Conservation (phyloP, 2,797 vertebrate genomes). For the Coranthus polyacanthus region DNA sequence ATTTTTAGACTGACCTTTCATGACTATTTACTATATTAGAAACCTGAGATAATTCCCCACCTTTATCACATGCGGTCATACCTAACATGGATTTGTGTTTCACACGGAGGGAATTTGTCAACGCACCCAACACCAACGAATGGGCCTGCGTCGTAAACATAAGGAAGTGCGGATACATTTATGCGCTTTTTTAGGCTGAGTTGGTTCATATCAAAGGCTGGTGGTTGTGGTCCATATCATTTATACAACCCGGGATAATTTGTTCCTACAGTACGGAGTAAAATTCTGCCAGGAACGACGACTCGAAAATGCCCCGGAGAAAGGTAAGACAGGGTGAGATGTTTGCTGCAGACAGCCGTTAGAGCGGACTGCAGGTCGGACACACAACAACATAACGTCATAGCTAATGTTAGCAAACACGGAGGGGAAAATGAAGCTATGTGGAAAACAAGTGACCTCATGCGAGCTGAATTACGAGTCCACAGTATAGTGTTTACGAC, state of each 20-base stretch:
- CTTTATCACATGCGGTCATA: too few relatives aligned
- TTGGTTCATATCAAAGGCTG: slow-evolving; percentile 45
- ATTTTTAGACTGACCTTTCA: too few relatives aligned
- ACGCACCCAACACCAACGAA: slow-evolving; percentile 40
- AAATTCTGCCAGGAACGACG: not conserved
- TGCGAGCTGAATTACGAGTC: too few relatives aligned
- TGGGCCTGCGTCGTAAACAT: slow-evolving; percentile 49
- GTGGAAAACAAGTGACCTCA: accelerated
- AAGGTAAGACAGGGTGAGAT: slow-evolving; percentile 68
- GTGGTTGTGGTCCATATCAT: not conserved
- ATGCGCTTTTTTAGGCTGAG: slow-evolving; percentile 62
- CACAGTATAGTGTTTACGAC: too few relatives aligned
- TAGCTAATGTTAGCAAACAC: slow-evolving; percentile 53
- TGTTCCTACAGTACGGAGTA: not conserved
- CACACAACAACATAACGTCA: slow-evolving; percentile 70
- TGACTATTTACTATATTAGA: too few relatives aligned
- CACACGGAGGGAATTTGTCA: slow-evolving; percentile 60
- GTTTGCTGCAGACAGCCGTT: slow-evolving; percentile 24
- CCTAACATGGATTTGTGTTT: slow-evolving; percentile 6
- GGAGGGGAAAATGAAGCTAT: not conserved
- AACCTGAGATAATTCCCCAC: too few relatives aligned
- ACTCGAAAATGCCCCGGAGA: slow-evolving; percentile 77
- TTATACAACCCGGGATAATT: not conserved
- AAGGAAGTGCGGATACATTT: slow-evolving; percentile 68
- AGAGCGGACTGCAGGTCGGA: slow-evolving; percentile 29